phyloP scores from a whole-genome alignment of 2,888 invertebrate species.

The Luperina nickerlii region DNA sequence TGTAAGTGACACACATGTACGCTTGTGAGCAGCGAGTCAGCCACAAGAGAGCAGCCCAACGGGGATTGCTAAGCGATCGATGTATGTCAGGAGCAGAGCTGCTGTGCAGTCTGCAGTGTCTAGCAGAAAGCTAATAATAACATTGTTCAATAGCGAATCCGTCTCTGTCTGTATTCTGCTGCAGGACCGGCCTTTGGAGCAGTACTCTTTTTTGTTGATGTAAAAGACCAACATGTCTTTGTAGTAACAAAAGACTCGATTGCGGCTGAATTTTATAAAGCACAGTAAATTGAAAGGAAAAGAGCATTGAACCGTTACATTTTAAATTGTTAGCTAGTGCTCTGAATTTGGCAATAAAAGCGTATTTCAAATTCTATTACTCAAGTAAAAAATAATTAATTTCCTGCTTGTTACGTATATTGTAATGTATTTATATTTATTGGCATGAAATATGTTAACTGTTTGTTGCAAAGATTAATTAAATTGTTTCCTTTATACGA shows the following conservation, averaged over 20 bases:
- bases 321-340: background rate
- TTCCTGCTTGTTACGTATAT: conserved; percentile 10
- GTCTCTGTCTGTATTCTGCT: background rate
- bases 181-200: background rate
- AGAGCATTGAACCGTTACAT: conserved; percentile 22
- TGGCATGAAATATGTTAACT: background rate
- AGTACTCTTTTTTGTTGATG: background rate
- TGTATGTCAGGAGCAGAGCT: conserved; percentile 1
- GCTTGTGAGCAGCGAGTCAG: background rate
- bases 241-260: background rate
- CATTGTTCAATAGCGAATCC: background rate
- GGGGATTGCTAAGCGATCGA: conserved; percentile 9
- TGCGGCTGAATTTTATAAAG: conserved; percentile 6
- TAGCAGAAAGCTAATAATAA: conserved; percentile 4
- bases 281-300: background rate
- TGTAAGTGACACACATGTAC: background rate
- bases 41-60: background rate
- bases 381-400: background rate
- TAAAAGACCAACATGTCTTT: conserved; percentile 1
- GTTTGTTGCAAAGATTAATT: background rate
- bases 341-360: background rate
- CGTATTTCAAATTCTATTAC: conserved; percentile 16
- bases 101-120: background rate
- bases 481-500: background rate
- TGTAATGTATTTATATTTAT: background rate